Evolutionary conservation across 2,797 vertebrate genomes (phyloP).

Genomic region (Mus minutoides): DNA sequence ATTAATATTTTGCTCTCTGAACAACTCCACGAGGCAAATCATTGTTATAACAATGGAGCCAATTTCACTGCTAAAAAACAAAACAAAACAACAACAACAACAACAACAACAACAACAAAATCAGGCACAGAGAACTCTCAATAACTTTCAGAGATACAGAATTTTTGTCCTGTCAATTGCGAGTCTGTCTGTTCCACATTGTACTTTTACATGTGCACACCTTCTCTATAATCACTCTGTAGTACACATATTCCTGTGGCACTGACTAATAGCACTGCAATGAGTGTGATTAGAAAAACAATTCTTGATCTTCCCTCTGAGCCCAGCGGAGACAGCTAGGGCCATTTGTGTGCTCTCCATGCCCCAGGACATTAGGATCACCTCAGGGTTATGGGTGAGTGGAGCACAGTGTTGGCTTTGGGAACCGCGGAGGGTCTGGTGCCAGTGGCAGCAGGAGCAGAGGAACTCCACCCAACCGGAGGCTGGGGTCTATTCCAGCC

Average conservation of each 20-base stretch:
- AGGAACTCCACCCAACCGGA: no score
- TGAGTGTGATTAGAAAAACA: not conserved
- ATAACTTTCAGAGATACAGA: not conserved
- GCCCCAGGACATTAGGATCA: no score
- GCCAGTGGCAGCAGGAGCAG: no score
- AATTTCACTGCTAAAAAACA: not conserved
- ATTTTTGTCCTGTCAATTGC: not conserved
- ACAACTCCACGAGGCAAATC: not conserved
- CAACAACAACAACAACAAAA: no score
- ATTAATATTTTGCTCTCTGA: conserved; percentile 24
- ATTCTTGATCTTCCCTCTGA: no score
- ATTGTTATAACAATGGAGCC: not conserved
- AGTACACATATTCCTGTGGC: not conserved
- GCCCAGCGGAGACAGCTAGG: no score
- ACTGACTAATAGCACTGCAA: not conserved
- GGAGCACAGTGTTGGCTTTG: no score
- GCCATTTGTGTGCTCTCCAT: no score
- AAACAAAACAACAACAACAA: no score
- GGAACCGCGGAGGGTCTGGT: no score
- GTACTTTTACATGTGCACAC: not conserved
- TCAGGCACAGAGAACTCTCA: not conserved
- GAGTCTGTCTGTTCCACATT: not conserved
- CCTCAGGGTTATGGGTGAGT: no score
- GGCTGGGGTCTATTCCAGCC: no score
- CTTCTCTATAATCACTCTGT: not conserved